These are phyloP conservation scores for Sebastes matsubarae DNA, from an alignment of 2,797 vertebrate species.

Conservation along the genomic window DNA sequence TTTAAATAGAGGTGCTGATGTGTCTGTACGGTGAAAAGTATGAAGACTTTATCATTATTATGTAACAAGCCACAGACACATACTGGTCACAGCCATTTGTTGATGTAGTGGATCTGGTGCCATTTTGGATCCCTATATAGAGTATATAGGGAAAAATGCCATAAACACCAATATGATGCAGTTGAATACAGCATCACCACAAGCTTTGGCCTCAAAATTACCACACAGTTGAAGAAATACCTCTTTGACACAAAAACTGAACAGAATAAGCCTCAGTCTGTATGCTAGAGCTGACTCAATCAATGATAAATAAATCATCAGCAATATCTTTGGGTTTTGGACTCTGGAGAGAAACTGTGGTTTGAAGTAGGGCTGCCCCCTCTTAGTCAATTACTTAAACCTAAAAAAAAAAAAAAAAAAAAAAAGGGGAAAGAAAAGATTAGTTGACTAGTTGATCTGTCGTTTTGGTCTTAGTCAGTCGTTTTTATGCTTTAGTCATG, in stretches of 20 bases:
- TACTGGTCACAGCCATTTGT: not conserved
- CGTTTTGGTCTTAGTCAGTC: no score
- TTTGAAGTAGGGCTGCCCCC: not conserved
- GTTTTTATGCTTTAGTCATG: no score
- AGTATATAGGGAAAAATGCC: no score
- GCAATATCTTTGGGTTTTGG: not conserved
- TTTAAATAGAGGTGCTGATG: not conserved
- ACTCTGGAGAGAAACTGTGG: not conserved
- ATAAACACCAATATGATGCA: not conserved
- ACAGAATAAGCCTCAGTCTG: not conserved
- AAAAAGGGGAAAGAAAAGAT: no score
- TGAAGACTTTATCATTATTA: not conserved
- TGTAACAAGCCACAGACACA: slow-evolving; percentile 11
- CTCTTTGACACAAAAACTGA: not conserved
- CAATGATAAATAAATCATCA: not conserved
- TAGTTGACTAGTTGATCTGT: no score
- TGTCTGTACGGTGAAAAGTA: not conserved
- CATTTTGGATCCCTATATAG: no score
- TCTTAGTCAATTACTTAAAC: no score
- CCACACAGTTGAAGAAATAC: not conserved
- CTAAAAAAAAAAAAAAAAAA: no score
- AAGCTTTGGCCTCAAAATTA: not conserved
- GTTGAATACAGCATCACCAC: not conserved
- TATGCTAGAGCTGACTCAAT: not conserved
- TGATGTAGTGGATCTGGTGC: not conserved